phyloP scores from a whole-genome alignment of 2,113 vertebrate genomes.

The Gasterosteus nipponicus region DNA sequence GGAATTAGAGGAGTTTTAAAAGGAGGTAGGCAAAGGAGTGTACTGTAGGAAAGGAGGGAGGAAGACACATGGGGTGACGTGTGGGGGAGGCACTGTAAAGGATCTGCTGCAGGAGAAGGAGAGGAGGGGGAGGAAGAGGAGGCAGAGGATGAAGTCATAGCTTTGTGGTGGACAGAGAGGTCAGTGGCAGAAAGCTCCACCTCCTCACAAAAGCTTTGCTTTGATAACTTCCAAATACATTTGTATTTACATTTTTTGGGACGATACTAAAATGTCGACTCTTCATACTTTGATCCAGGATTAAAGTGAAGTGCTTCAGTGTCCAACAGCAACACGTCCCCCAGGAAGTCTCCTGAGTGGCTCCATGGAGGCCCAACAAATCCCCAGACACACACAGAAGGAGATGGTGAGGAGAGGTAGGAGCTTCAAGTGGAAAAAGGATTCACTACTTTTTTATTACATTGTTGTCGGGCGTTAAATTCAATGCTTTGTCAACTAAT shows the following conservation, averaged over 20 bases:
- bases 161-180: slow-evolving; percentile 40
- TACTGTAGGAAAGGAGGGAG: background rate
- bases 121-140: slow-evolving; percentile 15
- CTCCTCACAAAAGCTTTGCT: background rate
- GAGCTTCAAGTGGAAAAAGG: background rate
- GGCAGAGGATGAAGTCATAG: slow-evolving; percentile 37
- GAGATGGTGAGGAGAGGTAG: background rate
- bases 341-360: background rate
- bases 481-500: background rate
- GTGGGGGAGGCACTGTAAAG: slow-evolving; percentile 20
- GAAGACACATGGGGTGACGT: background rate
- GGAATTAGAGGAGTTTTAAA: background rate
- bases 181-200: background rate
- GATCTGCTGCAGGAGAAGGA: slow-evolving; percentile 49
- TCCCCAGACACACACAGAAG: background rate
- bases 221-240: background rate
- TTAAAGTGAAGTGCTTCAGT: background rate
- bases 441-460: background rate
- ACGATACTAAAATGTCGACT: no score
- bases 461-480: background rate
- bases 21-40: background rate
- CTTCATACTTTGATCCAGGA: background rate
- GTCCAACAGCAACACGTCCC: background rate
- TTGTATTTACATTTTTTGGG: background rate
- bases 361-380: background rate